Conservation (phyloP, 2,888 invertebrate species). For the Volucella inflata region DNA sequence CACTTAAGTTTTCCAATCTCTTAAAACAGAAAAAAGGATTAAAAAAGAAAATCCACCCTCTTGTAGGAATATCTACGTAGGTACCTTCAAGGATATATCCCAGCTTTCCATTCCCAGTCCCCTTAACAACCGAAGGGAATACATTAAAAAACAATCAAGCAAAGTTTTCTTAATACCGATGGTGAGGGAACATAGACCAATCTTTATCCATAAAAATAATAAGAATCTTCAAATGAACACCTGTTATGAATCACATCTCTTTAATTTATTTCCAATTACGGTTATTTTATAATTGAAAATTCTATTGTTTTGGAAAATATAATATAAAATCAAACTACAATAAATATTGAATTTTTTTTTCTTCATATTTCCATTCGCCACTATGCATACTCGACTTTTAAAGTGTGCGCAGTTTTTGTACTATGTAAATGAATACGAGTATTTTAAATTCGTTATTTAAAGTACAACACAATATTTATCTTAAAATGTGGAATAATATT, state of each 20-base stretch:
- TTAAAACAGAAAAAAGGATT: background rate
- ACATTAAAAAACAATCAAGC: conserved; percentile 18
- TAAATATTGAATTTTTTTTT: no score
- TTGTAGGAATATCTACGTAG: background rate
- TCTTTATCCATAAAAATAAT: background rate
- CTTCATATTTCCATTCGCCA: no score
- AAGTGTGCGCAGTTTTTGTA: no score
- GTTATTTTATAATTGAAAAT: no score
- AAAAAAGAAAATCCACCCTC: background rate
- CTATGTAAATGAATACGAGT: no score
- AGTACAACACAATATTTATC: no score
- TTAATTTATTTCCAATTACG: no score
- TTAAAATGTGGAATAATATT: no score
- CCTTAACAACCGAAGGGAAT: background rate
- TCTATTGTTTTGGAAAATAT: no score
- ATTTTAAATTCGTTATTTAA: no score
- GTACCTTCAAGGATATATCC: background rate
- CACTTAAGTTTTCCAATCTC: background rate
- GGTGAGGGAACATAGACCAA: background rate
- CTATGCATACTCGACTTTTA: no score
- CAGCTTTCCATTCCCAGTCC: background rate
- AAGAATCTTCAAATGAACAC: conserved; percentile 16
- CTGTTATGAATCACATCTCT: conserved; percentile 9
- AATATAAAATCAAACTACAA: no score
- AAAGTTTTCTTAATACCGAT: background rate